A percentile compares a stretch with the other conserved stretches of the same genome.
Conservation (phyloP, 2,113 vertebrate species). For the Podarcis muralis region DNA sequence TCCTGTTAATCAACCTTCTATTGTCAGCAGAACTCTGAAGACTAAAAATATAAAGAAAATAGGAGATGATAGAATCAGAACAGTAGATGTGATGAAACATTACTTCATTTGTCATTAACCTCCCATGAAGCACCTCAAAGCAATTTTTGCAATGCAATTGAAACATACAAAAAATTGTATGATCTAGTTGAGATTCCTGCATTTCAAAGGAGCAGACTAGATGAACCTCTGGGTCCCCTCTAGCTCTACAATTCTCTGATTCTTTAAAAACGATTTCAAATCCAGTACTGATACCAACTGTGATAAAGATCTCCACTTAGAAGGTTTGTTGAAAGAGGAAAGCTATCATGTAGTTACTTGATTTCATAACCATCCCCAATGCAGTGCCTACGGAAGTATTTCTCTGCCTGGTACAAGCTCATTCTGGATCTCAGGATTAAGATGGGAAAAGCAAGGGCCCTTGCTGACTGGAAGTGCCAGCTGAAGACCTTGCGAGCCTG, state of each 20-base stretch:
- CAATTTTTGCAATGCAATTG: too few relatives aligned
- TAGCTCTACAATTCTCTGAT: too few relatives aligned
- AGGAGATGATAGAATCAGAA: neutral
- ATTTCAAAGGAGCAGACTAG: too few relatives aligned
- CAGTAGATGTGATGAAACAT: neutral
- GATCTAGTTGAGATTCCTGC: too few relatives aligned
- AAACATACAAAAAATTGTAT: too few relatives aligned
- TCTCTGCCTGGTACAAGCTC: conserved; percentile 88
- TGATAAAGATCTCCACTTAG: too few relatives aligned
- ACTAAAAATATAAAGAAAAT: neutral
- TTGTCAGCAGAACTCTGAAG: neutral
- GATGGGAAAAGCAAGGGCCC: conserved; percentile 85
- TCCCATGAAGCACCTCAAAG: too few relatives aligned
- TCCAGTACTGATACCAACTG: too few relatives aligned
- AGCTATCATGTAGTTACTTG: neutral
- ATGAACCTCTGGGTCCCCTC: too few relatives aligned
- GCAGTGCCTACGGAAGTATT: conserved; percentile 88
- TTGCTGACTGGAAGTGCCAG: conserved; percentile 89
- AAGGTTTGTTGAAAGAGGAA: too few relatives aligned
- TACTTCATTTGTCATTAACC: too few relatives aligned
- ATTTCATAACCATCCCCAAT: conserved; percentile 61
- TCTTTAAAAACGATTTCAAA: too few relatives aligned
- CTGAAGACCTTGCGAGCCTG: conserved; percentile 85
- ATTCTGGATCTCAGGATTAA: conserved; percentile 82
- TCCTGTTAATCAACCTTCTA: neutral